These are phyloP conservation scores for Artibeus lituratus DNA, from an alignment of 2,797 vertebrate species.

Conservation along the genomic window DNA sequence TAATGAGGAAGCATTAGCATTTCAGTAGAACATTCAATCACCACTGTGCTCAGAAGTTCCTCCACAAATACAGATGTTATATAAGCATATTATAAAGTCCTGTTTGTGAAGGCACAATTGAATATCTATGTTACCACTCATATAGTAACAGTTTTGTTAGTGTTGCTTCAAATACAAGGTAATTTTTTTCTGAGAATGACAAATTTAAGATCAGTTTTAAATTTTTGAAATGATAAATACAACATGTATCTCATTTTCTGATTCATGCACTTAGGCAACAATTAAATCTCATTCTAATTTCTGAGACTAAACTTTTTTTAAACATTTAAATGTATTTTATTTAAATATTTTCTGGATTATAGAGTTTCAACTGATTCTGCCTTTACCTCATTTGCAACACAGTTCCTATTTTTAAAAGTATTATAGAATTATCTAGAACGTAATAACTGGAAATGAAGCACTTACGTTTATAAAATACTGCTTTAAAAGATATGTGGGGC, in stretches of 20 bases:
- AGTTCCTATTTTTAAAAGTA: conserved; percentile 23
- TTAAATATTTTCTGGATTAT: conserved; percentile 4
- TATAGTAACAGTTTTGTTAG: conserved; percentile 39
- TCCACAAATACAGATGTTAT: conserved; percentile 29
- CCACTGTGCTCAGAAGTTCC: background rate
- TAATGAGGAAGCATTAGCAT: conserved; percentile 35
- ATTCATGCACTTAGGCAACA: background rate
- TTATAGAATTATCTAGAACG: background rate
- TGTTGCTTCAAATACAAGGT: conserved; percentile 44
- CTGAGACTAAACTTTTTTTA: conserved; percentile 4
- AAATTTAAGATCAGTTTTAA: conserved; percentile 39
- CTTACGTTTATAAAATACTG: conserved; percentile 98
- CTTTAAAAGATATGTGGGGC: conserved; percentile 93
- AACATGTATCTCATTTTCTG: background rate
- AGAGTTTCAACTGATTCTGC: conserved; percentile 3
- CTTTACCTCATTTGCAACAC: conserved; percentile 18
- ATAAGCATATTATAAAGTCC: conserved; percentile 14
- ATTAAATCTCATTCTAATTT: conserved; percentile 47
- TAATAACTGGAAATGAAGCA: conserved; percentile 68
- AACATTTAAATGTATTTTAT: background rate
- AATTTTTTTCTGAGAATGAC: conserved; percentile 34
- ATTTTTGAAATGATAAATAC: conserved; percentile 46
- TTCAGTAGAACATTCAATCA: conserved; percentile 29
- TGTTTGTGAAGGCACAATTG: conserved; percentile 49
- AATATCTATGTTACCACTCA: conserved; percentile 43